Conservation (phyloP, 2,113 vertebrate genomes). For the Castor canadensis region DNA sequence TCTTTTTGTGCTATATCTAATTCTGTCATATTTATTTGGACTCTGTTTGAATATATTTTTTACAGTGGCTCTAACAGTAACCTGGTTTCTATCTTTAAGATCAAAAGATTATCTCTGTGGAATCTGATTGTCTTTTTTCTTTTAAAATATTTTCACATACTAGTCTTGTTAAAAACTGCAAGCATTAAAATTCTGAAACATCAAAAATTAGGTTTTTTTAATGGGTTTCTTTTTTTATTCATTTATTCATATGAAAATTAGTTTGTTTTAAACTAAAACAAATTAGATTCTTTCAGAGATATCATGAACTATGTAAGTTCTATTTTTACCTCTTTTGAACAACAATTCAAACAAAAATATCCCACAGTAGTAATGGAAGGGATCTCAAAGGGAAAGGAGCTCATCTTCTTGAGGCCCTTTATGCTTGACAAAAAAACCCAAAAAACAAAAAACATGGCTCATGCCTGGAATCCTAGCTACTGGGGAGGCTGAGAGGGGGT, state of each 20-base stretch:
- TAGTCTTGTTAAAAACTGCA: conserved; percentile 24
- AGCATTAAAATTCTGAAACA: background rate
- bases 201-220: conserved; percentile 35
- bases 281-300: background rate
- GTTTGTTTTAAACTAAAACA: too few relatives aligned
- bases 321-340: background rate
- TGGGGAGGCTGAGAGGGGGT: too few relatives aligned
- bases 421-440: background rate
- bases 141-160: background rate
- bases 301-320: background rate
- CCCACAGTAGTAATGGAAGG: background rate
- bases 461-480: too few relatives aligned
- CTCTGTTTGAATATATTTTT: background rate
- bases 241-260: too few relatives aligned
- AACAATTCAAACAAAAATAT: too few relatives aligned
- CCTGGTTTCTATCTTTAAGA: background rate
- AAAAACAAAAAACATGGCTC: too few relatives aligned
- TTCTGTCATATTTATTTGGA: background rate
- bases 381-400: background rate
- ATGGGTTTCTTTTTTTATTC: too few relatives aligned
- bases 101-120: background rate
- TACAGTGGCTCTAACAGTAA: background rate
- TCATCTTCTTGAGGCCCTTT: background rate
- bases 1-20: background rate
- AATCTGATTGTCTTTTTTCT: background rate